Evolutionary conservation across 2,113 vertebrate species (phyloP).

Genomic region (Paratilapia polleni): DNA sequence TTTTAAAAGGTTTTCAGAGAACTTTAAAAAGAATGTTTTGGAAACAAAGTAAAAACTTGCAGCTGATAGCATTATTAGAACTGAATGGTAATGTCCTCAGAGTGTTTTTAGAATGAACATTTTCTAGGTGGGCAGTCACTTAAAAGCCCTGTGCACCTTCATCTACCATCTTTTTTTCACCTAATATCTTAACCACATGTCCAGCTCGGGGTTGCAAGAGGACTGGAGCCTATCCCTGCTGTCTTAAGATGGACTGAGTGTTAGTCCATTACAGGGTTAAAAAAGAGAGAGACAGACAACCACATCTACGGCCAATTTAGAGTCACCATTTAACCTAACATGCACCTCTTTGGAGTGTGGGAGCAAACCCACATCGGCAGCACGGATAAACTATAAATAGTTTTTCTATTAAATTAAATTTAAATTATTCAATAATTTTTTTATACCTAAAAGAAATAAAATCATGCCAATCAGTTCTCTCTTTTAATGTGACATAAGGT

Average conservation of each 20-base stretch:
- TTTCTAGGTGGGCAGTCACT: no score
- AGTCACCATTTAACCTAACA: not conserved
- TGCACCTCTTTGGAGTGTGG: not conserved
- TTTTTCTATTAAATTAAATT: not conserved
- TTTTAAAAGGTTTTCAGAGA: not conserved
- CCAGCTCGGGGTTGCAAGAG: not conserved
- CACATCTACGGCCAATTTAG: not conserved
- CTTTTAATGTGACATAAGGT: not conserved
- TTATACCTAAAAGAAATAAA: not conserved
- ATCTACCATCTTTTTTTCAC: not conserved
- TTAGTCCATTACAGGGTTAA: not conserved
- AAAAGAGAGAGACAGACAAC: not conserved
- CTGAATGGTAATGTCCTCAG: no score
- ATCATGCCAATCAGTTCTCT: not conserved
- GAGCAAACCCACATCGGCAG: not conserved
- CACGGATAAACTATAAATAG: not conserved
- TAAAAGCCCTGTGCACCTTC: not conserved
- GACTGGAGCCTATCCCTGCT: not conserved
- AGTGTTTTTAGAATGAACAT: no score
- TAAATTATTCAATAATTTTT: not conserved
- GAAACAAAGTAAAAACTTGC: not conserved
- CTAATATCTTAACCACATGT: not conserved
- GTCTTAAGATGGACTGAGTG: not conserved
- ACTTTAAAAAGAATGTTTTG: not conserved
- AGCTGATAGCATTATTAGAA: no score